phyloP scores from a whole-genome alignment of 37 sponge, comb jelly and placozoan genomes.

The Chondrilla cf. caribensis region DNA sequence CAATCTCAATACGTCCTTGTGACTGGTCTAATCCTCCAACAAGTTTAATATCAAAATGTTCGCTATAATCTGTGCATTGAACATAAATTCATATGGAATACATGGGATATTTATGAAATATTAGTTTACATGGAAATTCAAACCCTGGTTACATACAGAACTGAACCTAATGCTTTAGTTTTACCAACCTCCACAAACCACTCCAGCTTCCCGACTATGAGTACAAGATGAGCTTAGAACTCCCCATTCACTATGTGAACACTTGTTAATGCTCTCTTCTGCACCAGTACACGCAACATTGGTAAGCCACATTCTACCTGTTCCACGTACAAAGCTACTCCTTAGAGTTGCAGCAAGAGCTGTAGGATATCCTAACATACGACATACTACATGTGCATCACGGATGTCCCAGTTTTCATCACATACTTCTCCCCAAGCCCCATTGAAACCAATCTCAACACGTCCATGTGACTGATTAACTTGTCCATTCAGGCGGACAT shows the following conservation, averaged over 20 bases:
- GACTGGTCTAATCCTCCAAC: not conserved
- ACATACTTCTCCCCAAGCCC: not conserved
- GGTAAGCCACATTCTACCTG: not conserved
- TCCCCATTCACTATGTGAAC: not conserved
- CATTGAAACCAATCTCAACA: not conserved
- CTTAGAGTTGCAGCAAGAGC: not conserved
- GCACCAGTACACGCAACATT: not conserved
- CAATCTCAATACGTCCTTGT: constrained; percentile 56
- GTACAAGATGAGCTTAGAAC: not conserved
- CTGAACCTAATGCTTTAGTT: no score
- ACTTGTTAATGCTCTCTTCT: not conserved
- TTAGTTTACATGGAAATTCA: no score
- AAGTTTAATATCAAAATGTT: constrained; percentile 3
- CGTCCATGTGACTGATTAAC: constrained; percentile 10
- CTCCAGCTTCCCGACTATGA: not conserved
- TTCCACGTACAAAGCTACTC: not conserved
- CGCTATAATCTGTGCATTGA: no score
- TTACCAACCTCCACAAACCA: constrained; percentile 2
- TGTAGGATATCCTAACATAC: not conserved
- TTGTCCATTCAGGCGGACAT: not conserved
- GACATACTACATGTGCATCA: not conserved
- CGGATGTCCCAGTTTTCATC: not conserved
- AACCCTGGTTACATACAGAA: no score
- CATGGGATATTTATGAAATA: no score
- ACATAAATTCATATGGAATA: no score